Percentiles rank a stretch among this genome's conserved stretches.
phyloP scores from a whole-genome alignment of 2,888 invertebrate genomes.

The Sarcophaga variegata region DNA sequence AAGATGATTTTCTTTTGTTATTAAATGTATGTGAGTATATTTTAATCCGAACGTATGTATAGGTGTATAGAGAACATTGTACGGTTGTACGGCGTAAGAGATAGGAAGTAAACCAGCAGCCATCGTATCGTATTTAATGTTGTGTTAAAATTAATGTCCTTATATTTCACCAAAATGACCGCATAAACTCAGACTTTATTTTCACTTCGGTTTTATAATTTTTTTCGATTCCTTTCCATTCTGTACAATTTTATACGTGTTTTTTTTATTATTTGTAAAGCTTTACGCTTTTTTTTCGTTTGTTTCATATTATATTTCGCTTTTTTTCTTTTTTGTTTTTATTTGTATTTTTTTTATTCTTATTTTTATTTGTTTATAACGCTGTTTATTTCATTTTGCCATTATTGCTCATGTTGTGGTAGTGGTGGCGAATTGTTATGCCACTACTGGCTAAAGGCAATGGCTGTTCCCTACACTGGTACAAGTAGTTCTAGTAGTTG shows the following conservation, averaged over 20 bases:
- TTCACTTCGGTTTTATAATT: constrained; percentile 72
- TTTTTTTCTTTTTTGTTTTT: constrained; percentile 58
- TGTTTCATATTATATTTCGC: constrained; percentile 2
- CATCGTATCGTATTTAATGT: constrained; percentile 74
- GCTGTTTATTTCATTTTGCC: constrained; percentile 61
- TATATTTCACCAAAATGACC: constrained; percentile 80
- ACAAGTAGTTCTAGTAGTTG: constrained; percentile 3
- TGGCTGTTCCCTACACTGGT: background rate
- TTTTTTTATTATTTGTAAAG: background rate
- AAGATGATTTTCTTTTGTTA: background rate
- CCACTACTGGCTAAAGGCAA: background rate
- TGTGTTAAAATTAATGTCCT: constrained; percentile 79
- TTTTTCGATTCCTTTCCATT: background rate
- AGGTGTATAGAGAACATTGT: background rate
- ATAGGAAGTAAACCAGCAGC: constrained; percentile 43
- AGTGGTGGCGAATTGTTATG: constrained; percentile 17
- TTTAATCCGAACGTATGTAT: background rate
- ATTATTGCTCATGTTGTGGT: constrained; percentile 57
- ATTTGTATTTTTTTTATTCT: constrained; percentile 4
- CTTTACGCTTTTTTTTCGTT: background rate
- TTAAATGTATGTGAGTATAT: background rate
- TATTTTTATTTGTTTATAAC: constrained; percentile 67
- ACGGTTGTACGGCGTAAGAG: background rate
- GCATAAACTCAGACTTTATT: constrained; percentile 74
- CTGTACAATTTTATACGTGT: background rate